Evolutionary conservation across 2,888 invertebrate genomes (phyloP).

Genomic region (Cabera pusaria): DNA sequence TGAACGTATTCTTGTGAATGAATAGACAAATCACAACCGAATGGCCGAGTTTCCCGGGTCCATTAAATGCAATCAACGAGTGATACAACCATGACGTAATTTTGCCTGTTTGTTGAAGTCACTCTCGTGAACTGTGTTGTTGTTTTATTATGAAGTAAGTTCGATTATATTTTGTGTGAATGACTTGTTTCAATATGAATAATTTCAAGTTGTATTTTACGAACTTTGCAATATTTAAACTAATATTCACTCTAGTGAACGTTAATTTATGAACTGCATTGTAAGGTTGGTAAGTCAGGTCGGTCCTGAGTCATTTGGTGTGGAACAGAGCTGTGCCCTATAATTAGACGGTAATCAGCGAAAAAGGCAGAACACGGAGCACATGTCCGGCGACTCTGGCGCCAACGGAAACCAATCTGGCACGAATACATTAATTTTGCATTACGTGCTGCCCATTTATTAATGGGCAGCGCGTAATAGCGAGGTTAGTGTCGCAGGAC

Average conservation of each 20-base stretch:
- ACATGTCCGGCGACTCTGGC: conserved; percentile 50
- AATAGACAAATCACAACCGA: conserved; percentile 28
- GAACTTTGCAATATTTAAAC: no score
- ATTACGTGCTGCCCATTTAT: conserved; percentile 65
- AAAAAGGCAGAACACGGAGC: conserved; percentile 70
- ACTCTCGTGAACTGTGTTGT: conserved; percentile 31
- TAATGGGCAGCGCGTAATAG: no score
- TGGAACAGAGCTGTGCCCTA: conserved; percentile 68
- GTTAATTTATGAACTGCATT: conserved; percentile 40
- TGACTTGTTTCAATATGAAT: no score
- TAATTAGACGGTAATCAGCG: conserved; percentile 79
- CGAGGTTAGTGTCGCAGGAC: conserved; percentile 52
- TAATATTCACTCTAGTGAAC: neutral
- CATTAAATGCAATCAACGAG: conserved; percentile 31
- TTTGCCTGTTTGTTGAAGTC: conserved; percentile 25
- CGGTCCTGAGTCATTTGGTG: conserved; percentile 72
- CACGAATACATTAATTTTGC: conserved; percentile 71
- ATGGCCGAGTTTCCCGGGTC: conserved; percentile 32
- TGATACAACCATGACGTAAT: conserved; percentile 31
- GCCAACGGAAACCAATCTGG: conserved; percentile 74
- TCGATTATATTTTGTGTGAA: neutral
- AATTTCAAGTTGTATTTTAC: no score
- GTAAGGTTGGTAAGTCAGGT: conserved; percentile 46
- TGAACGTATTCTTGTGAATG: conserved; percentile 13
- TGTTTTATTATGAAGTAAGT: conserved; percentile 14